Percentiles rank a stretch among this genome's conserved stretches.
phyloP scores from a whole-genome alignment of 2,888 invertebrate species.

The Leptura quadrifasciata region DNA sequence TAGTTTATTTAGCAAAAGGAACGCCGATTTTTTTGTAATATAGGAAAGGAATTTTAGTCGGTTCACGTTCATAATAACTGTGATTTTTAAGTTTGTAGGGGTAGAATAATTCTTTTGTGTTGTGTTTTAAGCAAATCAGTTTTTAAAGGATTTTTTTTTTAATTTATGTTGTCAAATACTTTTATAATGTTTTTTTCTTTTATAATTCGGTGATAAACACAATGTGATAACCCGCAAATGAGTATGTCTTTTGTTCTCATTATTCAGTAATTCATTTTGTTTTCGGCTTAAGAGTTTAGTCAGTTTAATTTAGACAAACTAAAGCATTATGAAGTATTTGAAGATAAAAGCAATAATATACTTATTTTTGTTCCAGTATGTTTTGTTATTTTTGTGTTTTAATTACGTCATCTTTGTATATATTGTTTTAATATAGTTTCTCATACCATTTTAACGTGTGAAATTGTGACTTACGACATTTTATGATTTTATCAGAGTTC shows the following conservation, averaged over 20 bases:
- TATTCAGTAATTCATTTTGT: constrained; percentile 41
- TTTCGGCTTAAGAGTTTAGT: constrained; percentile 43
- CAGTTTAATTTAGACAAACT: constrained; percentile 44
- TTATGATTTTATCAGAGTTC: constrained; percentile 56
- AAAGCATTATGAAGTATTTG: constrained; percentile 55
- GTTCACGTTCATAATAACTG: constrained; percentile 44
- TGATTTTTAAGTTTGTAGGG: constrained; percentile 52
- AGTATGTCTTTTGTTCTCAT: constrained; percentile 43
- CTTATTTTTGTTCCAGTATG: constrained; percentile 44
- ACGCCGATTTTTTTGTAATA: constrained; percentile 38
- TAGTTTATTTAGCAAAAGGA: constrained; percentile 7
- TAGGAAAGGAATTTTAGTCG: constrained; percentile 44
- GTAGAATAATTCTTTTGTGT: constrained; percentile 53
- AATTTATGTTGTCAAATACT: constrained; percentile 48
- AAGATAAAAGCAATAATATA: constrained; percentile 48
- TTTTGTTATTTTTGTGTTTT: constrained; percentile 45
- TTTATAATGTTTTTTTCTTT: constrained; percentile 46
- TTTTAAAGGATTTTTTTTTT: constrained; percentile 48
- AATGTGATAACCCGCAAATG: constrained; percentile 46
- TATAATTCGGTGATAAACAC: constrained; percentile 51
- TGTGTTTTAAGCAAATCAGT: constrained; percentile 42
- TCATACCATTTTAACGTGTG: constrained; percentile 49
- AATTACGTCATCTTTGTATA: constrained; percentile 36
- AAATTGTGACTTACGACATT: constrained; percentile 37
- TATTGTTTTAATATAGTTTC: constrained; percentile 42